A percentile compares a stretch with the other conserved stretches of the same genome.
Evolutionary conservation across 2,113 vertebrate species (phyloP).

Genomic region (Ahaetulla prasina): DNA sequence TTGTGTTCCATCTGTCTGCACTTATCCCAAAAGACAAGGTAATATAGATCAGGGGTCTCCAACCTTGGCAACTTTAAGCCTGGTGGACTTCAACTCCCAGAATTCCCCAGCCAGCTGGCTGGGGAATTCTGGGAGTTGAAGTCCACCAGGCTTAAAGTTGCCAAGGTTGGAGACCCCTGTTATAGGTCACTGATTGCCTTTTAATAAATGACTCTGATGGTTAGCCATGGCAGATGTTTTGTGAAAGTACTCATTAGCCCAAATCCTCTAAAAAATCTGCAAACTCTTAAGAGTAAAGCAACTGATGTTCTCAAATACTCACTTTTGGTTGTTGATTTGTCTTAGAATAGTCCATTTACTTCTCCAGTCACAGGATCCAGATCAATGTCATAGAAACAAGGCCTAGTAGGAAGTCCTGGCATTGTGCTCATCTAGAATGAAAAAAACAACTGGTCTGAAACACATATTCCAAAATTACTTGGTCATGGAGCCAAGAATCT

Average conservation of each 20-base stretch:
- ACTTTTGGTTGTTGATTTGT: slow-evolving; percentile 43
- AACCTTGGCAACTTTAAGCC: too few relatives aligned
- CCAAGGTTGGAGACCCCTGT: too few relatives aligned
- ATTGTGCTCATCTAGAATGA: slow-evolving; percentile 91
- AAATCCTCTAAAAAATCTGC: background rate
- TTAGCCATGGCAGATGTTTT: background rate
- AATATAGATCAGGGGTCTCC: too few relatives aligned
- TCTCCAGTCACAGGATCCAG: slow-evolving; percentile 86
- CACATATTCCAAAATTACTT: fast-evolving
- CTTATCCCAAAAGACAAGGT: background rate
- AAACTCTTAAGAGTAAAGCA: background rate
- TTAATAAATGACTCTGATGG: background rate
- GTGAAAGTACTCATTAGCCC: background rate
- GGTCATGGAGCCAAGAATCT: background rate
- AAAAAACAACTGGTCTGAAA: background rate
- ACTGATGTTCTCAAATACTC: slow-evolving; percentile 9
- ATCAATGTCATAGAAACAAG: slow-evolving; percentile 98
- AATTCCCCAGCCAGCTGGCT: too few relatives aligned
- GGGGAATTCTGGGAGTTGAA: too few relatives aligned
- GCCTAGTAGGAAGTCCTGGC: slow-evolving; percentile 94
- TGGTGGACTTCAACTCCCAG: too few relatives aligned
- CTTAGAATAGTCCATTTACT: slow-evolving; percentile 90
- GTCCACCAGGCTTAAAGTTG: too few relatives aligned
- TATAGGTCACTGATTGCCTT: background rate
- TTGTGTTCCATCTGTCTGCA: background rate